Evolutionary conservation across 64 coral and sea anemone genomes (phyloP), one percentile per base, ranked within the genome.

Genomic region (Actinia equina): DNA sequence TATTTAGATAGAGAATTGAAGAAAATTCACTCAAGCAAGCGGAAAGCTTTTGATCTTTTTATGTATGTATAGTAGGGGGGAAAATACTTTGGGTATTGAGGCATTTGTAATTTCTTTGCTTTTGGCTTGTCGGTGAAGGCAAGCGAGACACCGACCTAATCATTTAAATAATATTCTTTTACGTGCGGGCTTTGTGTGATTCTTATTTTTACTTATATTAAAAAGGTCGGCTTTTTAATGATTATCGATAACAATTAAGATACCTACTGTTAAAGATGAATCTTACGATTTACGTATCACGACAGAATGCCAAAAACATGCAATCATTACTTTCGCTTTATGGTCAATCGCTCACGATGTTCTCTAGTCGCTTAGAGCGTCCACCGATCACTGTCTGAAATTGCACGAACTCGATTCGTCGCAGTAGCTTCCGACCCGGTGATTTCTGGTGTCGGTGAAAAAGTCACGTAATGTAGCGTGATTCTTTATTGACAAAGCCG

Each of bases 401-500:
- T 74, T 74, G 69, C 26, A 74, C 69, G 16, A 15, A 74, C 25
- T 74, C 69, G 25, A 12, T 74, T 74, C 69, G 69, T 74, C 69
- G 23, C 23, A 30, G 27, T 25, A 14, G 44, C 45, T 81, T 81
- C 78, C 78, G 78, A 49, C 78, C 25, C 8, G 78, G 43, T 49
- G 78, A 81, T 81, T 81, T 81, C 44, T 44, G 43, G 78, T 81
- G 42, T 81, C 49, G 44, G 26, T 18, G 26, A 19, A 17, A 18
- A 52, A 81, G 78, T 81, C 78, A 81, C 78, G 78, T 81, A 46
- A 81, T 52, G 17, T 81, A 20, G 52, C 78, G 78, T 81, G 78
- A 37, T 17, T 3, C 3, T 19, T 13, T 81, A 23, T 81, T 81
- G 20, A 74, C 26, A 14, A 41, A 30, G 26, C 69, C 41, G 69